These are phyloP conservation scores for Radopholus similis DNA, from an alignment of 1,140 invertebrate genomes.

Conservation along the genomic window DNA sequence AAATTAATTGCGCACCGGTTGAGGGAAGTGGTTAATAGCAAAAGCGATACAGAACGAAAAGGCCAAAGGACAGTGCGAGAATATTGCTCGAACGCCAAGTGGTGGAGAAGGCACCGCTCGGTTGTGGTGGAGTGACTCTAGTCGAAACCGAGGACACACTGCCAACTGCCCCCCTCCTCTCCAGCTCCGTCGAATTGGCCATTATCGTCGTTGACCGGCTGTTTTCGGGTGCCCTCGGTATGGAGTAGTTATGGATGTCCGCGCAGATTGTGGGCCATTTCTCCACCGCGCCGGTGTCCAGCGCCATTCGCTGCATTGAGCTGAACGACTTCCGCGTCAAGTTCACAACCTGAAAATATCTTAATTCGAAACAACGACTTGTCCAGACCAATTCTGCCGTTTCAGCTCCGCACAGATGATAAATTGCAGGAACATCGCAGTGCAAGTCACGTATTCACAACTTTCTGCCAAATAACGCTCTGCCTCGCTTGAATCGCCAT, in stretches of 20 bases:
- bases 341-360: slow-evolving; percentile 34
- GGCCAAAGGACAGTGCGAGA: not conserved
- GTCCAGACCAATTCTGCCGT: slow-evolving; percentile 49
- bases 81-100: not conserved
- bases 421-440: slow-evolving; percentile 56
- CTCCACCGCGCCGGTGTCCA: slow-evolving; percentile 55
- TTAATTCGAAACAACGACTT: not conserved
- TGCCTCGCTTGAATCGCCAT: slow-evolving; percentile 55
- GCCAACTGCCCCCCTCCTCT: too few relatives aligned
- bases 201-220: slow-evolving; percentile 1
- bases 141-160: too few relatives aligned
- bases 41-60: not conserved
- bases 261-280: slow-evolving; percentile 55
- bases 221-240: slow-evolving; percentile 36
- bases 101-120: not conserved
- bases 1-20: not conserved
- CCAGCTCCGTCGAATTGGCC: not conserved
- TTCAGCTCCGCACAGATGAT: slow-evolving; percentile 51
- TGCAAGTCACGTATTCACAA: slow-evolving; percentile 58
- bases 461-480: slow-evolving; percentile 54
- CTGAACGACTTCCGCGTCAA: slow-evolving; percentile 49
- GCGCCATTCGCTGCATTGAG: slow-evolving; percentile 53
- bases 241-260: slow-evolving; percentile 53
- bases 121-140: too few relatives aligned
- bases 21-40: too few relatives aligned